Evolutionary conservation across 2,797 vertebrate species (phyloP).

Genomic region (Pseudomugil tenellus): DNA sequence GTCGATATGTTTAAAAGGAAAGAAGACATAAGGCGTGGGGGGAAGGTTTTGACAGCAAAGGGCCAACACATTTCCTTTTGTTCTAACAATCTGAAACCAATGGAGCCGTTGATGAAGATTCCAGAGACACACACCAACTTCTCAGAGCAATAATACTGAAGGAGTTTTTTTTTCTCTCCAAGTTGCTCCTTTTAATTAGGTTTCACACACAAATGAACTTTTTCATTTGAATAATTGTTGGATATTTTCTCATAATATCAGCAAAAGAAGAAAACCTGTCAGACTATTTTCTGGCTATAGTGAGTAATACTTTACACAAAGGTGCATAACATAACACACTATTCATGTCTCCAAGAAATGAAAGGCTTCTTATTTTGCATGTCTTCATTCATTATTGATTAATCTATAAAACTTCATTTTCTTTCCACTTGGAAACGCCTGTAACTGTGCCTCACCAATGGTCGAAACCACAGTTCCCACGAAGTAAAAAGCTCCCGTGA

Average conservation of each 20-base stretch:
- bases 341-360: neutral
- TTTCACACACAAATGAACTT: no score
- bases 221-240: no score
- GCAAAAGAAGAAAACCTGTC: neutral
- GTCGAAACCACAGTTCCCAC: slow-evolving; percentile 96
- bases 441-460: slow-evolving; percentile 83
- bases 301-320: neutral
- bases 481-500: slow-evolving; percentile 94
- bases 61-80: neutral
- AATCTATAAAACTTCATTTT: neutral
- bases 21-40: neutral
- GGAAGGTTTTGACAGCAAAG: neutral
- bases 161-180: neutral
- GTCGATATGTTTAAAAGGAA: neutral
- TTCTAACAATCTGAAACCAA: slow-evolving; percentile 7
- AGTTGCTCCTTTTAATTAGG: no score
- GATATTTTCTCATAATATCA: no score
- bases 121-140: slow-evolving; percentile 7
- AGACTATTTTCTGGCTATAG: neutral
- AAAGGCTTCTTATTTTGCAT: neutral
- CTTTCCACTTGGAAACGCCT: no score
- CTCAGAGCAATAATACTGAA: slow-evolving; percentile 5
- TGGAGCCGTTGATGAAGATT: rapidly evolving
- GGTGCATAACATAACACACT: neutral
- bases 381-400: neutral